phyloP scores from a whole-genome alignment of 2,888 invertebrate species.

The Thymelicus lineola region DNA sequence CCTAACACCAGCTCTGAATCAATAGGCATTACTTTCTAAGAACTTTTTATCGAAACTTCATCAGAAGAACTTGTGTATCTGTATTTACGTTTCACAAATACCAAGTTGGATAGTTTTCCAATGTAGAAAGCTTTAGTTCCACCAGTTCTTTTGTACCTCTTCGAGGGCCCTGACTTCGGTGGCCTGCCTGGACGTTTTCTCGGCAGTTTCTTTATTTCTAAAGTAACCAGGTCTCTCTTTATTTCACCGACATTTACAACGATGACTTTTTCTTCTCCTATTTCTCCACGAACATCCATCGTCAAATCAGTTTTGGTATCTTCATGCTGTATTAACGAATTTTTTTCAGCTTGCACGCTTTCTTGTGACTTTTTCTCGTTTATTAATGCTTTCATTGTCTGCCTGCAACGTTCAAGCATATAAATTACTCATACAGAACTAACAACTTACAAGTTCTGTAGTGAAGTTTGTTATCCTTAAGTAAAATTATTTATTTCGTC shows the following conservation, averaged over 20 bases:
- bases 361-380: conserved; percentile 40
- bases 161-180: conserved; percentile 36
- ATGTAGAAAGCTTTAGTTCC: conserved; percentile 1
- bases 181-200: conserved; percentile 31
- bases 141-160: conserved; percentile 17
- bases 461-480: too few species aligned
- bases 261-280: not conserved
- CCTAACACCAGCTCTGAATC: too few species aligned
- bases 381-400: conserved; percentile 55
- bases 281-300: not conserved
- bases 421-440: not conserved
- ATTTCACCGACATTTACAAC: not conserved
- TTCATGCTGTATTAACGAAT: conserved; percentile 26
- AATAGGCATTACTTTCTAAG: not conserved
- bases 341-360: conserved; percentile 44
- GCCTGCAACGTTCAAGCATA: conserved; percentile 49
- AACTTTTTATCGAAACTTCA: not conserved
- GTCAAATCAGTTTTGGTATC: conserved; percentile 17
- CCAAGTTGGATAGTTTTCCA: conserved; percentile 38
- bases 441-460: too few species aligned
- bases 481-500: too few species aligned
- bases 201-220: not conserved
- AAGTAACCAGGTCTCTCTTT: not conserved
- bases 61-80: not conserved
- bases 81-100: not conserved